A percentile compares a stretch with the other conserved stretches of the same genome.
These are phyloP conservation scores for Echinometra lucunter DNA, from an alignment of 53 echinoderm and acorn worm genomes.

Conservation along the genomic window DNA sequence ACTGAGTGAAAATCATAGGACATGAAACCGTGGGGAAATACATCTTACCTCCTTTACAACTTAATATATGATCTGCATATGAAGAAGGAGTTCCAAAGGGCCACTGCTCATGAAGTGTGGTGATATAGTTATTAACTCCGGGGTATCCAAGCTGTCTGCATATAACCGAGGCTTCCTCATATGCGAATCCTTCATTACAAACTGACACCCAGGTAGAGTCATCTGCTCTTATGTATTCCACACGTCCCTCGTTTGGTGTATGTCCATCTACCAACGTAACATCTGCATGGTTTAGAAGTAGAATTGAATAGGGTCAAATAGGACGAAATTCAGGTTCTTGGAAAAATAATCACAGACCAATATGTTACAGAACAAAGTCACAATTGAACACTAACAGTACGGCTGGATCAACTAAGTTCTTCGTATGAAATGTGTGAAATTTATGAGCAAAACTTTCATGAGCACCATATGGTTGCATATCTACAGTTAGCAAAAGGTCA, in stretches of 20 bases:
- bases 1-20: too few relatives aligned
- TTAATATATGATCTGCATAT: background rate
- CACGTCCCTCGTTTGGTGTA: slow-evolving; percentile 48
- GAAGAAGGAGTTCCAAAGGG: background rate
- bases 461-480: too few relatives aligned
- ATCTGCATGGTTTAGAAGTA: background rate
- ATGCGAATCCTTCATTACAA: background rate
- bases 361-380: too few relatives aligned
- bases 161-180: background rate
- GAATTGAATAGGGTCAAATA: too few relatives aligned
- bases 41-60: background rate
- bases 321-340: too few relatives aligned
- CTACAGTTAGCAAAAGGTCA: too few relatives aligned
- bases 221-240: background rate
- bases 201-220: background rate
- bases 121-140: background rate
- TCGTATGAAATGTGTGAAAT: too few relatives aligned
- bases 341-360: too few relatives aligned
- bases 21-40: background rate
- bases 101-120: background rate
- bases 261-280: background rate
- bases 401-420: too few relatives aligned
- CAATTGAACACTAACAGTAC: too few relatives aligned
- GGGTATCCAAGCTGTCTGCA: slow-evolving; percentile 48
- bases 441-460: too few relatives aligned